These are phyloP conservation scores for Pterois miles DNA, from an alignment of 2,797 vertebrate species.

Conservation along the genomic window DNA sequence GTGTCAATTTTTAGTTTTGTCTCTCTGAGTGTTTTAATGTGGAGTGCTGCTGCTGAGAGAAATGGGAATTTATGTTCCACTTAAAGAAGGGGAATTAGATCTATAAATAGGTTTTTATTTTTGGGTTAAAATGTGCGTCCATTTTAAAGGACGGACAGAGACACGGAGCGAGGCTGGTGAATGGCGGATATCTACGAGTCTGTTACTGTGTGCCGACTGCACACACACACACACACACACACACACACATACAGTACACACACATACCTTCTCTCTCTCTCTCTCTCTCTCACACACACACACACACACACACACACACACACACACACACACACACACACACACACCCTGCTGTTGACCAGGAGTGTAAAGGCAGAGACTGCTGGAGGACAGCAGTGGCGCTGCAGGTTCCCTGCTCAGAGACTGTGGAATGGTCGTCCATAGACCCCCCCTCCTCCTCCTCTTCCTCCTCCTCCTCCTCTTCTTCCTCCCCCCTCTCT, in stretches of 20 bases:
- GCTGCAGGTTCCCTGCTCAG: constrained; percentile 75
- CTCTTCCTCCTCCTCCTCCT: constrained; percentile 28
- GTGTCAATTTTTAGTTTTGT: constrained; percentile 13
- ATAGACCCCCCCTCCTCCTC: constrained; percentile 55
- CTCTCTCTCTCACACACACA: constrained; percentile 19
- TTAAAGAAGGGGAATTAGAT: constrained; percentile 58
- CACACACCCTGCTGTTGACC: constrained; percentile 64
- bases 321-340: constrained; percentile 27
- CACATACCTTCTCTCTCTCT: constrained; percentile 5
- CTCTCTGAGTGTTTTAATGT: constrained; percentile 13
- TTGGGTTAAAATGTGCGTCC: constrained; percentile 76
- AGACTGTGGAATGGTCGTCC: constrained; percentile 80
- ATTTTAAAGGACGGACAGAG: constrained; percentile 75
- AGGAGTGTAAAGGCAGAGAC: constrained; percentile 69
- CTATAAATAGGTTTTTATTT: constrained; percentile 79
- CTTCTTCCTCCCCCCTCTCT: constrained; percentile 41
- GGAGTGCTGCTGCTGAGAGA: constrained; percentile 4
- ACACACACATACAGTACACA: constrained; percentile 3
- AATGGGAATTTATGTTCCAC: constrained; percentile 60
- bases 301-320: constrained; percentile 33
- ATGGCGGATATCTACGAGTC: constrained; percentile 71
- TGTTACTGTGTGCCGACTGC: constrained; percentile 57
- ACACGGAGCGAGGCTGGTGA: constrained; percentile 64
- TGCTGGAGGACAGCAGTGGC: constrained; percentile 75
- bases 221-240: constrained; percentile 14